Base-by-base conservation (phyloP, 2,797 vertebrate species). In the Paratrypauchen microcephalus region DNA sequence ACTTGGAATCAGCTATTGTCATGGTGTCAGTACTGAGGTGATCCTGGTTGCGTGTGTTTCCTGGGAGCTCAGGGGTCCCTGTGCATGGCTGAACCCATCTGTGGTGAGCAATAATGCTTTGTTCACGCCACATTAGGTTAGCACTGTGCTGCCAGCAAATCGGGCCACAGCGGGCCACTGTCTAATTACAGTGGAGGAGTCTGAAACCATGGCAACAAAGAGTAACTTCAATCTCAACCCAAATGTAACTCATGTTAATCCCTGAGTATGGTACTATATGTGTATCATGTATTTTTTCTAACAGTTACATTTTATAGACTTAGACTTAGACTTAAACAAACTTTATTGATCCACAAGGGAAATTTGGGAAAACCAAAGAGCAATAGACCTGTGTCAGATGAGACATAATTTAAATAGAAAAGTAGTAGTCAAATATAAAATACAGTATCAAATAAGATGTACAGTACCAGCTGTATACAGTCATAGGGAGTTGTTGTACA, bases 41-140 rank as follows among this genome's bases (percentile, higher is more conserved):
- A 62, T 41, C 74, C 75, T 60, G 79, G 75, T 78, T 62, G 86
- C 83, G 62, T 65, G 76, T 77, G 74, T 86, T 80, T 86, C 72
- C 82, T 70, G 71, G 73, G 72, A 87, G 87, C 72, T 70, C 87
- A 86, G 83, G 87, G 88, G 88, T 88, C 83, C 87, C 78, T 88
- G 88, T 93, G 93, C 92, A 90, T 93, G 93, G 91, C 91, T 93
- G 92, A 84, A 77, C 89, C 94, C 95, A 95, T 95, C 94, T 95
- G 94, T 94, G 91, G 88, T 76, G 84, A 84, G 75, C 91, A 93
- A 93, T 94, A 94, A 95, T 94, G 93, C 94, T 94, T 94, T 87
- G 94, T 94, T 89, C 93, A 95, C 82, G 88, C 91, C 80, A 87
- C 93, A 95, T 95, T 95, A 95, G 92, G 91, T 94, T 92, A 94